Evolutionary conservation across 2,797 vertebrate species (phyloP).

Genomic region (Remorina albescens): DNA sequence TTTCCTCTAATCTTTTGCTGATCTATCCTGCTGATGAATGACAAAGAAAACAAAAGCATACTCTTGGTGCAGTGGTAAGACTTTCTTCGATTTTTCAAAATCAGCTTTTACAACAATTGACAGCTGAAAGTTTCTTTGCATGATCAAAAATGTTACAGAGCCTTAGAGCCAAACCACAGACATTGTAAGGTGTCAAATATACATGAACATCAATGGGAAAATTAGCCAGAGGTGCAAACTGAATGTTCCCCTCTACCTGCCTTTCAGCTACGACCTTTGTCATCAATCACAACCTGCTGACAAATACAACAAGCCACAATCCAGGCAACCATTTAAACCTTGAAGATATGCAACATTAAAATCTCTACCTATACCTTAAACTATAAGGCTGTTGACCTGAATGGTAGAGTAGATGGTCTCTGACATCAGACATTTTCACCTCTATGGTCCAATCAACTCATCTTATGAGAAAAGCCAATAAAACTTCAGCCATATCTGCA

Average conservation of each 20-base stretch:
- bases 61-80: conserved; percentile 22
- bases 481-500: background rate
- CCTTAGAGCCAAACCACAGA: conserved; percentile 31
- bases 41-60: conserved; percentile 7
- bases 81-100: conserved; percentile 20
- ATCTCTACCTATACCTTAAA: too few species aligned
- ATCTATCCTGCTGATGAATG: conserved; percentile 62
- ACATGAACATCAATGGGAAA: conserved; percentile 37
- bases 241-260: conserved; percentile 18
- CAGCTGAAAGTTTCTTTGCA: conserved; percentile 36
- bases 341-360: conserved; percentile 2
- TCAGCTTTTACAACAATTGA: conserved; percentile 35
- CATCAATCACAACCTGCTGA: conserved; percentile 30
- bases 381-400: conserved; percentile 1
- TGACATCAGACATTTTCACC: conserved; percentile 12
- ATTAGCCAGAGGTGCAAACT: conserved; percentile 33
- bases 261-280: conserved; percentile 11
- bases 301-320: conserved; percentile 44
- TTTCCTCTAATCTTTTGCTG: conserved; percentile 62
- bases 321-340: conserved; percentile 25
- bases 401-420: background rate
- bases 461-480: background rate
- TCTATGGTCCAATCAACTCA: conserved; percentile 17
- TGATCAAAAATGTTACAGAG: conserved; percentile 22
- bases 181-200: conserved; percentile 30